Base-by-base conservation (phyloP, 2,113 vertebrate genomes). In the Ifrita kowaldi region DNA sequence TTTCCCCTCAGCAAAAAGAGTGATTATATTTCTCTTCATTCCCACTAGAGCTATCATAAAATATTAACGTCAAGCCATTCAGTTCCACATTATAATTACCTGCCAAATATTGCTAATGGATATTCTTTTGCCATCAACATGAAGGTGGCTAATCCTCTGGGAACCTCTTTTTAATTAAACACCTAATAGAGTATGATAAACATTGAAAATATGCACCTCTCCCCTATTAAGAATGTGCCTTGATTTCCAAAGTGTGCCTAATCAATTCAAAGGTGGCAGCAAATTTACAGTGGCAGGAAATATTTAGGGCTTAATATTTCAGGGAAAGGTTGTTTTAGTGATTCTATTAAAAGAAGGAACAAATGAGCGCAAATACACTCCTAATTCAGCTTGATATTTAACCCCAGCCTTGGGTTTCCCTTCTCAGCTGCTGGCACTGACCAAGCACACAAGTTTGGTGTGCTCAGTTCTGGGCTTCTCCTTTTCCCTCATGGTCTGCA, bases 161-260 rank as follows among this genome's bases (percentile, higher is more conserved):
- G 96, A 95, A 84, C 60, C 17, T 96, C 89, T 95, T 94, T 94
- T 97, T 98, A 97, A 98, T 97, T 97, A 97, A 97, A 97, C 94
- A 97, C 76, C 94, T 96, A 96, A 92, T 95, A 93, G 78, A 92
- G 64, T 39, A 84, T 49, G 49, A 90, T 89, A 96, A 93, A 95
- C 83, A 89, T 3, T 71, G 86, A 83, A 95, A 95, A 89, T 71
- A 91, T 20, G 79, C 83, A 65, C 49, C 2, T 53, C 79, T 93
- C 75, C 60, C 35, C 81, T 63, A n/a, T 75, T 90, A 92, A 90
- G 70, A 63, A 68, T 76, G 78, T 33, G n/a, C 59, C 55, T 93
- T 92, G 81, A 95, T 96, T 92, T 93, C 83, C 86, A 77, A 94
- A 92, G 78, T 81, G 46, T 74, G 84, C 75, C 81, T 82, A 83